phyloP scores from a whole-genome alignment of 2,888 invertebrate species.

The Limulus polyphemus region DNA sequence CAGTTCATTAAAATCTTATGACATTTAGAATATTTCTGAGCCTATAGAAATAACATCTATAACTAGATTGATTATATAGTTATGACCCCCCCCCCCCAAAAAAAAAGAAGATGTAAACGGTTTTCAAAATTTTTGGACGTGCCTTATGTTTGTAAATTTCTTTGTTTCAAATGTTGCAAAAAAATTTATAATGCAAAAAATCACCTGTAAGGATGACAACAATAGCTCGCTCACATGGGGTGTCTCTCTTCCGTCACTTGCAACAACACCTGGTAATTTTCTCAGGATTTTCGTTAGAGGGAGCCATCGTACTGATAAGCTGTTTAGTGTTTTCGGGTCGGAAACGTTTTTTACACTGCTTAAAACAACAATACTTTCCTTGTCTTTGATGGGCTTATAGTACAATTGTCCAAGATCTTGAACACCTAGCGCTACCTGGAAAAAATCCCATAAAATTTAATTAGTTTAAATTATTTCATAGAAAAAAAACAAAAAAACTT shows the following conservation, averaged over 20 bases:
- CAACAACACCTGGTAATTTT: conserved; percentile 48
- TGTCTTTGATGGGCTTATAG: conserved; percentile 76
- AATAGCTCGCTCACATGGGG: conserved; percentile 67
- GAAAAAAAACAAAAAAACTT: too few species aligned
- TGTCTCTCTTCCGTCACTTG: conserved; percentile 51
- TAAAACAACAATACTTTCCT: conserved; percentile 75
- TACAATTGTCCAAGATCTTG: conserved; percentile 90
- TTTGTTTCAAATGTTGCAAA: background rate
- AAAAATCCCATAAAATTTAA: background rate
- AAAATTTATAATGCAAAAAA: background rate
- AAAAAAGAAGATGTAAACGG: too few species aligned
- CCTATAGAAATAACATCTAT: too few species aligned
- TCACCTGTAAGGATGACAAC: conserved; percentile 68
- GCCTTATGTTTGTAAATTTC: too few species aligned
- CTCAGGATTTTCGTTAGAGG: conserved; percentile 67
- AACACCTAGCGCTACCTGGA: conserved; percentile 76
- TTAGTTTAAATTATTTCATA: too few species aligned
- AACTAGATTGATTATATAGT: too few species aligned
- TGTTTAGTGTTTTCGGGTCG: conserved; percentile 71
- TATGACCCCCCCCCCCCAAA: too few species aligned
- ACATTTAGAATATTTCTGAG: too few species aligned
- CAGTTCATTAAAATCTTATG: too few species aligned
- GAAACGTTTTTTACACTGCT: conserved; percentile 68
- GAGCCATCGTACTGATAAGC: conserved; percentile 83
- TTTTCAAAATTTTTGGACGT: too few species aligned